Conservation (phyloP, 2,113 vertebrate genomes). For the Montifringilla adamsi region DNA sequence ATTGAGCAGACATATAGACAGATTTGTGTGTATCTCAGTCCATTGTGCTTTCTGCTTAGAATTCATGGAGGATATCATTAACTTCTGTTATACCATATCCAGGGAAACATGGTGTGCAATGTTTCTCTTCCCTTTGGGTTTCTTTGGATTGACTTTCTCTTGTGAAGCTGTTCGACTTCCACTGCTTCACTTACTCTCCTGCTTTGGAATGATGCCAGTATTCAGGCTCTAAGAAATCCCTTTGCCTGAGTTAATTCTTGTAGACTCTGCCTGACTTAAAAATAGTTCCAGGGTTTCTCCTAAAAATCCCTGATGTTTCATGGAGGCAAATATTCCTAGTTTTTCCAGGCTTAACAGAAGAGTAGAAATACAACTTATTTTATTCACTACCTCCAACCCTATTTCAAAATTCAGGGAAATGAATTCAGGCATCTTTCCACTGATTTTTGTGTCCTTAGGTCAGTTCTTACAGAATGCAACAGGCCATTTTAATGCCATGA, state of each 20-base stretch:
- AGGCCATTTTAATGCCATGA: background rate
- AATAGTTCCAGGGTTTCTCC: background rate
- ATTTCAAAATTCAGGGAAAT: background rate
- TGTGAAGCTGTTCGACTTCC: background rate
- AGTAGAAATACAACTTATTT: background rate
- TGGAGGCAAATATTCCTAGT: background rate
- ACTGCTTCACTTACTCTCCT: background rate
- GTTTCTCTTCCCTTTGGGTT: background rate
- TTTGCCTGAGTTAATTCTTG: background rate
- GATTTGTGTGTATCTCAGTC: conserved; percentile 8
- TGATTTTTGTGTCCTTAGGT: conserved; percentile 1
- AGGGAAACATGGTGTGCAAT: background rate
- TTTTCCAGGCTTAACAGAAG: background rate
- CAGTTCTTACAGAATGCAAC: conserved; percentile 18
- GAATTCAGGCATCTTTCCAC: conserved; percentile 10
- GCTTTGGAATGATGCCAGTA: background rate
- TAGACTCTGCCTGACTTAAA: background rate
- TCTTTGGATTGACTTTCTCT: background rate
- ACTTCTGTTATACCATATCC: background rate
- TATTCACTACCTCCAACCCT: background rate
- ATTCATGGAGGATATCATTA: background rate
- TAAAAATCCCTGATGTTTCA: background rate
- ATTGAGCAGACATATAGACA: background rate
- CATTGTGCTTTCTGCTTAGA: conserved; percentile 47
- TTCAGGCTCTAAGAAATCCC: background rate